These are phyloP conservation scores for Pelmatolapia mariae DNA, from an alignment of 2,113 vertebrate genomes.

Conservation along the genomic window DNA sequence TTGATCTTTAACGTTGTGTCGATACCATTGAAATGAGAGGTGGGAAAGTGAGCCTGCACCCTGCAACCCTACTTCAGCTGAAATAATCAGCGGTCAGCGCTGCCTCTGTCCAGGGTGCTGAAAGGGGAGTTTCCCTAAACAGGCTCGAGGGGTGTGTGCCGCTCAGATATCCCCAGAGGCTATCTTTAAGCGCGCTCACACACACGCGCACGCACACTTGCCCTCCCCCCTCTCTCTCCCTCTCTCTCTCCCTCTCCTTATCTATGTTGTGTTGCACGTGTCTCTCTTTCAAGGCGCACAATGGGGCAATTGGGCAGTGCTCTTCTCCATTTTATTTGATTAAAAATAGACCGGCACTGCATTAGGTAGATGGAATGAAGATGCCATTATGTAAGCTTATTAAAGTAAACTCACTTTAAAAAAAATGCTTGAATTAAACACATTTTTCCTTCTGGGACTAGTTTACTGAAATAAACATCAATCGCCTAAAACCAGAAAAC, in stretches of 20 bases:
- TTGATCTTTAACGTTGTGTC: slow-evolving; percentile 26
- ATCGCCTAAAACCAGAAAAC: background rate
- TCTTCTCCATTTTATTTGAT: slow-evolving; percentile 48
- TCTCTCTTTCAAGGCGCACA: slow-evolving; percentile 58
- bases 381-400: background rate
- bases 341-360: slow-evolving; percentile 18
- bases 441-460: background rate
- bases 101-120: slow-evolving; percentile 79
- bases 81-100: background rate
- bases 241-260: background rate
- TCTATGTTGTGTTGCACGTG: slow-evolving; percentile 61
- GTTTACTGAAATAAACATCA: background rate
- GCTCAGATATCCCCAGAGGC: background rate
- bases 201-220: slow-evolving; percentile 9
- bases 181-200: slow-evolving; percentile 17
- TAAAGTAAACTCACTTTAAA: background rate
- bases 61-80: slow-evolving; percentile 39
- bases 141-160: slow-evolving; percentile 26
- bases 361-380: background rate
- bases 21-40: background rate
- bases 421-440: background rate
- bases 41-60: slow-evolving; percentile 14
- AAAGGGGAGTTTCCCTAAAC: slow-evolving; percentile 45
- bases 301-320: slow-evolving; percentile 35
- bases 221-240: background rate